A percentile compares a stretch with the other conserved stretches of the same genome.
Conservation (phyloP, 1,140 invertebrate species). For the Lethrus apterus region DNA sequence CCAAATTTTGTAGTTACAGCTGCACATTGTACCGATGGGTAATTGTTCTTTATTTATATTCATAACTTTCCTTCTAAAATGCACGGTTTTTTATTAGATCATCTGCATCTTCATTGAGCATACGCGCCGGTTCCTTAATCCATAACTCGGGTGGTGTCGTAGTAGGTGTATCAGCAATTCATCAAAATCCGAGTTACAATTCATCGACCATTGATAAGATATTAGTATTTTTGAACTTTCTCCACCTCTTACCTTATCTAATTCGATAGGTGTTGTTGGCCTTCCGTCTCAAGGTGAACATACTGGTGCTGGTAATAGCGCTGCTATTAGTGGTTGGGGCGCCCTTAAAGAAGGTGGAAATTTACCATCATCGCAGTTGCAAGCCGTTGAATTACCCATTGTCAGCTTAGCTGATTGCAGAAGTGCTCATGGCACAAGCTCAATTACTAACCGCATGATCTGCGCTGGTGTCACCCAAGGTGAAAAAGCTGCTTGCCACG, state of each 20-base stretch:
- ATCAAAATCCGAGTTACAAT: slow-evolving; percentile 37
- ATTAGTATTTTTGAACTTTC: slow-evolving; percentile 33
- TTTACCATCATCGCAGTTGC: slow-evolving; percentile 38
- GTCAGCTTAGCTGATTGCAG: slow-evolving; percentile 34
- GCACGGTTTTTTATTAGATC: too few relatives aligned
- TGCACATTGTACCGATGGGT: slow-evolving; percentile 50
- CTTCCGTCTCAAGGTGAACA: slow-evolving; percentile 13
- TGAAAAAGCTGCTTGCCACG: slow-evolving; percentile 33
- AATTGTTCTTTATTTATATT: background rate
- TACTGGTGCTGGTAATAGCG: slow-evolving; percentile 12
- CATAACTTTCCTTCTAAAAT: too few relatives aligned
- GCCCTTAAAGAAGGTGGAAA: slow-evolving; percentile 17
- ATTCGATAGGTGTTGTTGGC: background rate
- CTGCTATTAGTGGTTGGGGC: slow-evolving; percentile 38
- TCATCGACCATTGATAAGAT: slow-evolving; percentile 33
- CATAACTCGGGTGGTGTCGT: slow-evolving; percentile 26
- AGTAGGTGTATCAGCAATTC: slow-evolving; percentile 27
- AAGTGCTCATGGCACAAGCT: slow-evolving; percentile 30
- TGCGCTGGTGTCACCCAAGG: slow-evolving; percentile 37
- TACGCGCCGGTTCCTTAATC: slow-evolving; percentile 18
- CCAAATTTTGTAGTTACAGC: slow-evolving; percentile 52
- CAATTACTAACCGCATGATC: slow-evolving; percentile 37
- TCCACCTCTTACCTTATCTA: slow-evolving; percentile 6
- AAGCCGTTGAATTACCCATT: slow-evolving; percentile 42
- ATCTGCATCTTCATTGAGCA: slow-evolving; percentile 3